Evolutionary conservation across 2,113 vertebrate genomes (phyloP).

Genomic region (Sorex araneus): DNA sequence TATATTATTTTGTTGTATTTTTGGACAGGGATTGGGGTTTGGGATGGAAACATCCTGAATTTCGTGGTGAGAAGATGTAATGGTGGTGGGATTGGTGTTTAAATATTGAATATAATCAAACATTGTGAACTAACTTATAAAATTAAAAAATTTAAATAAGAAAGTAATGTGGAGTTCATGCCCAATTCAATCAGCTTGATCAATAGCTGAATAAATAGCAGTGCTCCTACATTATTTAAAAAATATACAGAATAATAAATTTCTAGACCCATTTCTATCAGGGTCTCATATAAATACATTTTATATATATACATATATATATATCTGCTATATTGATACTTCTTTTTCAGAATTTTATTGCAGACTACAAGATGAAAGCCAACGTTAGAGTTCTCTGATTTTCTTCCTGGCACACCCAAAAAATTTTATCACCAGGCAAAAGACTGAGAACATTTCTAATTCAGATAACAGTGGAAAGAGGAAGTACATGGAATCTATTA

Average conservation of each 20-base stretch:
- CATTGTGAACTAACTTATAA: too few relatives aligned
- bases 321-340: neutral
- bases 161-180: too few relatives aligned
- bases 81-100: too few relatives aligned
- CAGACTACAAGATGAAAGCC: neutral
- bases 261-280: neutral
- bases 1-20: too few relatives aligned
- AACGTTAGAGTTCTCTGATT: slow-evolving; percentile 25
- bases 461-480: neutral
- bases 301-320: neutral
- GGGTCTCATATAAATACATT: neutral
- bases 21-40: too few relatives aligned
- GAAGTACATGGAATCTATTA: neutral
- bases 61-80: too few relatives aligned
- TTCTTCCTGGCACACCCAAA: neutral
- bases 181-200: too few relatives aligned
- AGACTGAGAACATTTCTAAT: neutral
- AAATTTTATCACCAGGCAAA: neutral
- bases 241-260: slow-evolving; percentile 30
- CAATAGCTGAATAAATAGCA: too few relatives aligned
- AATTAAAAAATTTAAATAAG: too few relatives aligned
- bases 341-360: neutral
- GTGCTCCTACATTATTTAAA: too few relatives aligned
- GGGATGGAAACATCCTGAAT: too few relatives aligned
- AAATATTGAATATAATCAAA: too few relatives aligned